phyloP scores from a whole-genome alignment of 1,140 invertebrate genomes.

The Neuroterus valhalla region DNA sequence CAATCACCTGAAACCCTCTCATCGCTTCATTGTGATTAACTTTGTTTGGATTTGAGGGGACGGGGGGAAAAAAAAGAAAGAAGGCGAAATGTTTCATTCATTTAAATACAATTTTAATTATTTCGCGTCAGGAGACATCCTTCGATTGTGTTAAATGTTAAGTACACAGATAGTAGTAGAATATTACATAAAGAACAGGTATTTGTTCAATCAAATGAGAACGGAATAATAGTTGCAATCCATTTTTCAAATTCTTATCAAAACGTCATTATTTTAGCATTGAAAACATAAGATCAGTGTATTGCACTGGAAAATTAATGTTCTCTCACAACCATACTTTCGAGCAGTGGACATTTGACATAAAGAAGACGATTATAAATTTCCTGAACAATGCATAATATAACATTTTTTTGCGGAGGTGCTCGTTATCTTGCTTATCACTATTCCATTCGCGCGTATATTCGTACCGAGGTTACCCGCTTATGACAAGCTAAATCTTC shows the following conservation, averaged over 20 bases:
- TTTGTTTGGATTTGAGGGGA: conserved; percentile 13
- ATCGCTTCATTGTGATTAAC: conserved; percentile 3
- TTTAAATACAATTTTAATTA: not conserved
- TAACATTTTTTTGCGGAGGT: not conserved
- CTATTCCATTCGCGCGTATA: not conserved
- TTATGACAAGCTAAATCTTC: conserved; percentile 13
- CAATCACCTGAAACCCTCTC: conserved; percentile 17
- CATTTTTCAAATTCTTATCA: conserved; percentile 24
- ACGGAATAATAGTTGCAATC: not conserved
- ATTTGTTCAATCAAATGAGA: not conserved
- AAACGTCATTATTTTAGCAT: conserved; percentile 13
- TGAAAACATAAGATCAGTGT: not conserved
- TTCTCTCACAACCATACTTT: not conserved
- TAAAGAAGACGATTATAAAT: not conserved
- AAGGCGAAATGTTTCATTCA: not conserved
- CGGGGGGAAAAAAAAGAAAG: not conserved
- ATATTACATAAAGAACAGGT: not conserved
- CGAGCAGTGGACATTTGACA: not conserved
- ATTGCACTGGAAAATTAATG: not conserved
- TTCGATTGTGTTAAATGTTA: not conserved
- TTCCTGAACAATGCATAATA: not conserved
- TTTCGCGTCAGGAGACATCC: not conserved
- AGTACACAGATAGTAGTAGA: not conserved
- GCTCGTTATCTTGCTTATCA: conserved; percentile 12
- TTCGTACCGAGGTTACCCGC: conserved; percentile 19